Base-by-base conservation (phyloP, 2,113 vertebrate genomes). In the Pachypanchax playfairii region DNA sequence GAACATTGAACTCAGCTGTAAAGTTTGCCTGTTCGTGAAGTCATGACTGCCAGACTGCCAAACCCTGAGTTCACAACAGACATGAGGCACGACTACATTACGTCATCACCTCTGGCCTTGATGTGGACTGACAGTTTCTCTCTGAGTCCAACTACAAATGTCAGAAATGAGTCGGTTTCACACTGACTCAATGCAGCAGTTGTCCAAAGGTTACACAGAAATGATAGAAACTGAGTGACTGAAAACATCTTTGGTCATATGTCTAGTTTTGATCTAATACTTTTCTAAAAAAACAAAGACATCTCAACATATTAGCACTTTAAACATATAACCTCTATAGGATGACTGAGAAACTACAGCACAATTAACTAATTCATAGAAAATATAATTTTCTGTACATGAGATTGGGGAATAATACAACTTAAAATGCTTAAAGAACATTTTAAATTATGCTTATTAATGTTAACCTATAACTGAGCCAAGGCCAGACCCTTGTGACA, bases 41-140 rank as follows among this genome's bases (percentile, higher is more conserved):
- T 65, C 68, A 74, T 50, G 10, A 63, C 46, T 53, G 67, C 42
- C 41, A 47, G 18, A 64, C 38, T 68, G 79, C 70, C 82, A 73
- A 53, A 22, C 53, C 57, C 57, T 60, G 39, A 55, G 60, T 67
- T 63, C 52, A 10, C 39, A 76, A 46, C 54, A 56, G 58, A 79
- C 35, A 36, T 39, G 48, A 56, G 73, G 43, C 64, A 65, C 22
- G 71, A 62, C 65, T 4, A 1, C 31, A 73, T 83, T 80, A 77
- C 64, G 62, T 85, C 79, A 83, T 31, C 57, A 35, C 29, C 35
- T 58, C 54, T 71, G 48, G 50, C 26, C 31, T 24, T 48, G 49
- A 67, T 38, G 52, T 28, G 15, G 21, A 73, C 13, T 48, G 56
- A 75, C 57, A 53, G 26, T 47, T 28, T 53, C 17, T 47, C 20